Conservation (phyloP, 2,888 invertebrate species). For the Lymantria monacha region DNA sequence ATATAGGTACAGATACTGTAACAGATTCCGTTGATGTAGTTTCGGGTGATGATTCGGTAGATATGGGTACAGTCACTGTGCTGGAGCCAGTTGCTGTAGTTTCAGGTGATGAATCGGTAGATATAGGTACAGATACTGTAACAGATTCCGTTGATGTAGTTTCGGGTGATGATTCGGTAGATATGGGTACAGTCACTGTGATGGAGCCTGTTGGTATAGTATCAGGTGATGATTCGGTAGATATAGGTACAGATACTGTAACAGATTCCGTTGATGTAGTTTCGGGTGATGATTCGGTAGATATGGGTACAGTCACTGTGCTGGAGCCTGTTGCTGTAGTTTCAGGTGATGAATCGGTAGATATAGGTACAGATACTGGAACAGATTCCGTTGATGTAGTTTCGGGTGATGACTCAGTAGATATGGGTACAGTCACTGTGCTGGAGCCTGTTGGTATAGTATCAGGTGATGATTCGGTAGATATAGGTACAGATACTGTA, state of each 20-base stretch:
- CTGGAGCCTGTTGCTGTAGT: not conserved
- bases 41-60: not conserved
- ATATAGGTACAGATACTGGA: not conserved
- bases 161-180: not conserved
- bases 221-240: not conserved
- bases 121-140: not conserved
- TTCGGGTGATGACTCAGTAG: not conserved
- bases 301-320: not conserved
- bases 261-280: constrained; percentile 1
- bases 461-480: too few relatives aligned
- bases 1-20: not conserved
- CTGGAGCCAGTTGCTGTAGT: not conserved
- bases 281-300: not conserved
- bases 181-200: not conserved
- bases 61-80: not conserved
- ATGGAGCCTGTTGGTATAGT: not conserved
- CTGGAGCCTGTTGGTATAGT: too few relatives aligned
- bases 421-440: not conserved
- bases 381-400: constrained; percentile 4
- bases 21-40: not conserved
- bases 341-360: not conserved
- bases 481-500: too few relatives aligned
- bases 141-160: not conserved
- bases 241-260: not conserved
- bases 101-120: constrained; percentile 3